These are phyloP conservation scores for Drosophila trapezifrons DNA, from an alignment of 1,140 invertebrate species.

Conservation along the genomic window DNA sequence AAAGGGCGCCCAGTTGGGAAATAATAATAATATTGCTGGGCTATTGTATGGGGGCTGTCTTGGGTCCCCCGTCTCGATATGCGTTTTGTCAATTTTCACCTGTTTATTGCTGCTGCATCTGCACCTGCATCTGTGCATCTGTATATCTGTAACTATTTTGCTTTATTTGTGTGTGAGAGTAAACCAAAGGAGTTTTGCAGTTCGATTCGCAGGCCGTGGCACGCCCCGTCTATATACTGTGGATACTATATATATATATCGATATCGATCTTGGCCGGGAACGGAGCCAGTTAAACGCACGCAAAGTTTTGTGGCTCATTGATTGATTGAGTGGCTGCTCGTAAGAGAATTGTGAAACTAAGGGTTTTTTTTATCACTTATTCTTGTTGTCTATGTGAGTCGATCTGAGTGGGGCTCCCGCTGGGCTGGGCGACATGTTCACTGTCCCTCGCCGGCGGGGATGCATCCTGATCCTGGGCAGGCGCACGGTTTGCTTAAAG, in stretches of 20 bases:
- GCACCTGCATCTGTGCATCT: constrained; percentile 44
- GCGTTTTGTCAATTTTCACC: constrained; percentile 69
- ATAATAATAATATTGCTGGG: constrained; percentile 84
- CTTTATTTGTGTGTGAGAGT: constrained; percentile 60
- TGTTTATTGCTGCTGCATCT: constrained; percentile 68
- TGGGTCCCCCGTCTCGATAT: constrained; percentile 55
- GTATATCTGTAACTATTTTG: constrained; percentile 56
- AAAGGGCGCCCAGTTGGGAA: constrained; percentile 68
- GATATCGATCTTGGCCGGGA: no score
- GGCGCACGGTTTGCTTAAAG: constrained; percentile 36
- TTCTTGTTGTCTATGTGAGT: constrained; percentile 59
- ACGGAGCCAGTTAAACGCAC: constrained; percentile 72
- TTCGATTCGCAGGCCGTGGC: constrained; percentile 42
- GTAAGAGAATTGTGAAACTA: constrained; percentile 74
- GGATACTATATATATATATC: neutral
- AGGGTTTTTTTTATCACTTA: constrained; percentile 82
- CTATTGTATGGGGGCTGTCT: constrained; percentile 71
- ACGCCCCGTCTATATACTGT: constrained; percentile 16
- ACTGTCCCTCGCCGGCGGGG: neutral
- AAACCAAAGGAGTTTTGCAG: constrained; percentile 75
- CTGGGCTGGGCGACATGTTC: constrained; percentile 7
- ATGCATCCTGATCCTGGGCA: constrained; percentile 1
- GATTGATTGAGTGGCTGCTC: constrained; percentile 70
- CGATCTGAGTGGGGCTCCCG: constrained; percentile 20
- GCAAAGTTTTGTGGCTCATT: constrained; percentile 62